Base-by-base conservation (phyloP, 2,797 vertebrate genomes). In the Sebastes diploproa region DNA sequence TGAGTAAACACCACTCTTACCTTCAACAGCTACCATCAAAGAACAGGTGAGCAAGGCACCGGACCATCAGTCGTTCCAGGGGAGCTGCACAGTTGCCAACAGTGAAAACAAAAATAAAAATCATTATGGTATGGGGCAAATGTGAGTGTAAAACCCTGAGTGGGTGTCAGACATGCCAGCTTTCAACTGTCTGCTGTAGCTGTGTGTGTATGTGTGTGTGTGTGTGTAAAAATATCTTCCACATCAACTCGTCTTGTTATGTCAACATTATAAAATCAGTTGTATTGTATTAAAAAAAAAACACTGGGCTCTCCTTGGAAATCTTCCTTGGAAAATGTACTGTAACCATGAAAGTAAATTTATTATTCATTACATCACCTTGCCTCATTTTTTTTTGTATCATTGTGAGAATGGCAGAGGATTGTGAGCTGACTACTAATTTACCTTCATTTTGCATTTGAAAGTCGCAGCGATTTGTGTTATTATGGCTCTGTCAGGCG, bases 391-490 rank as follows among this genome's bases (percentile, higher is more conserved):
- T 85, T 82, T 84, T 88, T 81, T 82, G 63, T 81, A 83, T 82
- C 72, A 78, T 77, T 85, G 78, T 69, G 81, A 79, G 73, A 83
- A 85, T 60, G 76, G 81, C 73, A 60, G 54, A 74, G 70, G 56
- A 86, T 10, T 91, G 93, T 92, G 94, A 91, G 83, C 82, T 16
- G 92, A 92, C 89, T 93, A 68, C 89, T 88, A 84, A 94, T 91
- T 77, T 80, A 72, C 80, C 75, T 84, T 77, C 87, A 74, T 92
- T 92, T 89, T 93, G 89, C 92, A 93, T 93, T 90, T 93, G 91
- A 95, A 92, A 94, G 91, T 93, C 86, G 82, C 86, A 89, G 83
- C 75, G 65, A 91, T 93, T 92, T 90, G 87, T 91, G 92, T 93
- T 94, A 91, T 91, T 93, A 94, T 74, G 59, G 80, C 85, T 86